Conservation (phyloP, 2,797 vertebrate genomes). For the Chloroceryle amazona region DNA sequence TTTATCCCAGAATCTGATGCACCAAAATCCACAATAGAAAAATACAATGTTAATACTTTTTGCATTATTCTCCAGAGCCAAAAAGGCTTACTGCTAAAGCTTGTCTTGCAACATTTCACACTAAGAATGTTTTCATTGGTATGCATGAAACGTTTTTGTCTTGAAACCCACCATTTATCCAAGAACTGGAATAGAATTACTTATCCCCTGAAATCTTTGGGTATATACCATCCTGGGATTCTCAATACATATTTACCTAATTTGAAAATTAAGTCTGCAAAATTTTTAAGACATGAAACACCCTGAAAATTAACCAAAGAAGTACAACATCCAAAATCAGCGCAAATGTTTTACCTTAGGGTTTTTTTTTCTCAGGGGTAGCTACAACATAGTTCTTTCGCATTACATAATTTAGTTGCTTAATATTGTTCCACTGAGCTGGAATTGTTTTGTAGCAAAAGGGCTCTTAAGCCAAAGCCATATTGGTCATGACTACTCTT, state of each 20-base stretch:
- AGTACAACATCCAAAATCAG: not conserved
- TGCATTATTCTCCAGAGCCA: not conserved
- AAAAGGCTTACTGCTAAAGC: not conserved
- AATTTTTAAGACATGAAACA: not conserved
- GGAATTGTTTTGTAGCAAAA: not conserved
- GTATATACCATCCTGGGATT: not conserved
- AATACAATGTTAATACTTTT: not conserved
- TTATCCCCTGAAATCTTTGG: not conserved
- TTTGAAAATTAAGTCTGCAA: not conserved
- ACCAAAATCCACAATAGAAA: not conserved
- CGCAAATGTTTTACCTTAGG: not conserved
- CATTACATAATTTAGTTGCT: not conserved
- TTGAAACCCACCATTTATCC: not conserved
- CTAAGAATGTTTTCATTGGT: not conserved
- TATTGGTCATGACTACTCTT: not conserved
- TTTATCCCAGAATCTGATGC: not conserved
- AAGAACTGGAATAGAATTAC: not conserved
- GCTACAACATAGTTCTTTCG: not conserved
- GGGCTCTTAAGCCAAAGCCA: not conserved
- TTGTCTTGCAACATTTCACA: not conserved
- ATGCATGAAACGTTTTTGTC: not conserved
- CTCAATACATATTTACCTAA: not conserved
- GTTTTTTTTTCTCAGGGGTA: not conserved
- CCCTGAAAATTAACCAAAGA: not conserved
- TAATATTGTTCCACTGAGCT: not conserved